Base-by-base conservation (phyloP, 2,888 invertebrate species). In the Eristalis arbustorum region DNA sequence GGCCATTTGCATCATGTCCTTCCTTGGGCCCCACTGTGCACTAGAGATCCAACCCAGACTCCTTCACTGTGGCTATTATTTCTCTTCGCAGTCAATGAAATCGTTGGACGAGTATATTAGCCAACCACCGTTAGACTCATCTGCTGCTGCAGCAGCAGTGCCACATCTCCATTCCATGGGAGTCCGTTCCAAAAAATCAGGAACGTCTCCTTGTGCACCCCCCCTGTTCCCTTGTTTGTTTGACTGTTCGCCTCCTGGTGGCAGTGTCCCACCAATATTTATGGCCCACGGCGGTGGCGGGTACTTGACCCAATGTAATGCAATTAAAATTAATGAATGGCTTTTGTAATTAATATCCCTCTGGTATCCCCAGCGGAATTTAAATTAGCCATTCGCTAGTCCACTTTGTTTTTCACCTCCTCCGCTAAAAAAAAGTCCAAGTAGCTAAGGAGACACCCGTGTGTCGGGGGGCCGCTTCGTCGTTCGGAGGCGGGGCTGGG, bases 281-380 rank as follows among this genome's bases (percentile, higher is more conserved):
- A 87, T 87, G 74, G 78, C 82, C 67, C 74, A 77, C 66, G 74
- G 84, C 77, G 80, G 74, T 69, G 56, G 84, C 63, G 88, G 89
- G 89, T 88, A 89, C 84, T 89, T 89, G 89, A 89, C 89, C 89
- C 88, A 88, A 89, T 88, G 88, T 89, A 89, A 89, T 89, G 89
- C 89, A 90, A 90, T 90, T 90, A 90, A 90, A 89, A 83, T 89
- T 90, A 90, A 90, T 90, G 90, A 90, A 90, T 90, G 89, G 89
- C 89, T 89, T 89, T 89, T 89, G 89, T 89, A 89, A 90, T 90
- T 90, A 90, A 90, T 90, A 90, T 90, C 88, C 88, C 84, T 89
- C 88, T 88, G 89, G 88, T 88, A 88, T 88, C 81, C 88, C 81
- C 85, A 72, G 56, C 61, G 89, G 89, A 89, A 89, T 89, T 89